These are phyloP conservation scores for Malurus leucopterus DNA, from an alignment of 2,797 vertebrate genomes.

Conservation along the genomic window DNA sequence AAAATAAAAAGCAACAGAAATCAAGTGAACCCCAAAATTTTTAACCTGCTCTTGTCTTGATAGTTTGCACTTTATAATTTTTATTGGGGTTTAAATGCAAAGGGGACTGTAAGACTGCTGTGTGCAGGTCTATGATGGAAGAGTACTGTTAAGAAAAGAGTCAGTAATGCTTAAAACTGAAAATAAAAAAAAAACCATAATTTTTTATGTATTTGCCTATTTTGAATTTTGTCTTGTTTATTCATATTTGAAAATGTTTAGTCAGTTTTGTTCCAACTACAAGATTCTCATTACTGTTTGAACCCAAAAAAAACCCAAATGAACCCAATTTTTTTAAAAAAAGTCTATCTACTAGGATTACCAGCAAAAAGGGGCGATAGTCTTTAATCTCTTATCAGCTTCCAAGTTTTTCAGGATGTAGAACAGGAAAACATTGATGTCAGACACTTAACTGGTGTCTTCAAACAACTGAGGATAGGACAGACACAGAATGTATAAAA, in stretches of 20 bases:
- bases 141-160: background rate
- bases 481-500: background rate
- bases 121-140: background rate
- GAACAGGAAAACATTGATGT: background rate
- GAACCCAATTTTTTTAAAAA: fast-evolving
- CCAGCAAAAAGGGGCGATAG: background rate
- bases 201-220: background rate
- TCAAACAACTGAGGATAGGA: background rate
- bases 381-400: background rate
- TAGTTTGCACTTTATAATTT: background rate
- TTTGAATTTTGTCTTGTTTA: background rate
- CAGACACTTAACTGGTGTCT: background rate
- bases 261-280: background rate
- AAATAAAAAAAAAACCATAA: background rate
- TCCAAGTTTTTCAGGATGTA: background rate
- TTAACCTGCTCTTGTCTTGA: background rate
- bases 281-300: background rate
- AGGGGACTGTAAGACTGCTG: background rate
- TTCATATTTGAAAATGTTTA: background rate
- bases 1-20: background rate
- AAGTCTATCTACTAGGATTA: background rate
- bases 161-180: background rate
- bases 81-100: background rate
- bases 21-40: background rate
- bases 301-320: background rate